Evolutionary conservation across 2,113 vertebrate genomes (phyloP), one percentile per base, ranked within the genome.

Genomic region (Phodopus roborovskii): DNA sequence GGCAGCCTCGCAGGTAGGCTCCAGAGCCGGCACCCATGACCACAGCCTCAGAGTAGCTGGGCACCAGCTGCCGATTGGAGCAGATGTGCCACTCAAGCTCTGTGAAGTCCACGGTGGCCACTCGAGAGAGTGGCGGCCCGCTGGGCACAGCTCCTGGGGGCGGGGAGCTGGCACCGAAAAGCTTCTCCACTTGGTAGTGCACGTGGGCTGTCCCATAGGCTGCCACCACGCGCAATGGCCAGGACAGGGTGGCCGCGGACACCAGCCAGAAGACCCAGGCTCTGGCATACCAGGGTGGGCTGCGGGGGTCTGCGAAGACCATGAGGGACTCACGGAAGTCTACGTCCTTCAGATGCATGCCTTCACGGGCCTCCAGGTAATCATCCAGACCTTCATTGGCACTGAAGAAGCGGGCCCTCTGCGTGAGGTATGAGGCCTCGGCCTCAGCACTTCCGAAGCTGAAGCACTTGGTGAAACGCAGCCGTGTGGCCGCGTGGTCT

Each of bases 11-110:
- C 19, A 99, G 98, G 97, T 98, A 99, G 96, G 98, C 98, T 1
- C 98, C 98, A 1, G 98, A 45, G 89, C 94, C 7, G 1, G 97
- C 62, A 84, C 98, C 98, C 99, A 99, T 99, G 77, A 99, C 97
- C 97, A 99, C 95, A 0, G 99, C 99, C 97, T 99, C 98, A 0
- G 99, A 99, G 97, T 99, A 99, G 97, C 98, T 99, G 96, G 99
- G 99, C 94, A 99, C 99, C 98, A 99, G 97, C 96, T 99, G 99
- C 96, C 98, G 98, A 97, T 99, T 99, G 97, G 98, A 99, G 96
- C 99, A 98, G 97, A 99, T 99, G 98, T 99, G 99, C 98, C 99
- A 99, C 96, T 99, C 99, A 36, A 99, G 97, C 98, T 99, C 98
- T 0, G 99, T 99, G 94, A 98, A 98, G 98, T 99, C 99, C 94